Conservation (phyloP, 2,888 invertebrate species). For the Philhelius pedissequus region DNA sequence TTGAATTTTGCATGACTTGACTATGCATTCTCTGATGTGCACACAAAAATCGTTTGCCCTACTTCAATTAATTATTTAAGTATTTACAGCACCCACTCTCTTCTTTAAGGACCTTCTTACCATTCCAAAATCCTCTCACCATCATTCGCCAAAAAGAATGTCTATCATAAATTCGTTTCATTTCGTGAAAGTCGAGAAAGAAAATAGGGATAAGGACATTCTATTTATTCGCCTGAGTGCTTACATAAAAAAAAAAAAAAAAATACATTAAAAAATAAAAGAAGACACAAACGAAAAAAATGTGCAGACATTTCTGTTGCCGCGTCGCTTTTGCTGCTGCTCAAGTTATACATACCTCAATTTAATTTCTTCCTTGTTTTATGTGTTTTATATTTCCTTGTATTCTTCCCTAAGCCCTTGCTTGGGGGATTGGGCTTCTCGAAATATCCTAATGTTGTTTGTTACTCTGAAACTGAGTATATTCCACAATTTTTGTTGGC, state of each 20-base stretch:
- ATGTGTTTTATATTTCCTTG: conserved; percentile 33
- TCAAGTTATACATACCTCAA: conserved; percentile 35
- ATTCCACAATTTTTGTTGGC: not conserved
- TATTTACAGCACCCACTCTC: conserved; percentile 5
- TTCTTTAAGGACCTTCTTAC: not conserved
- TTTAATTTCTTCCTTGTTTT: conserved; percentile 56
- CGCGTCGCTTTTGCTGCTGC: not conserved
- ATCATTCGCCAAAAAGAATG: not conserved
- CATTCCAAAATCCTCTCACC: not conserved
- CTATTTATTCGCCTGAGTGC: conserved; percentile 61
- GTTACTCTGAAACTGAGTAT: not conserved
- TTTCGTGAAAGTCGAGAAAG: conserved; percentile 12
- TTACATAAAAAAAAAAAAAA: conserved; percentile 13
- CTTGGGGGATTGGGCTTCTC: not conserved
- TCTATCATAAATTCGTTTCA: conserved; percentile 51
- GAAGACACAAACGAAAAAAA: not conserved
- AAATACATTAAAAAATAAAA: not conserved
- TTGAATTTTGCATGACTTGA: conserved; percentile 57
- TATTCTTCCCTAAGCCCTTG: not conserved
- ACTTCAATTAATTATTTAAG: conserved; percentile 57
- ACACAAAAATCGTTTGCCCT: conserved; percentile 36
- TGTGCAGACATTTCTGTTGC: conserved; percentile 10
- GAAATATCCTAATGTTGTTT: conserved; percentile 31
- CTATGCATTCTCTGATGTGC: conserved; percentile 28
- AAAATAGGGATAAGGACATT: conserved; percentile 50